phyloP scores from a whole-genome alignment of 64 coral and sea anemone species.

The Cladopsammia gracilis region DNA sequence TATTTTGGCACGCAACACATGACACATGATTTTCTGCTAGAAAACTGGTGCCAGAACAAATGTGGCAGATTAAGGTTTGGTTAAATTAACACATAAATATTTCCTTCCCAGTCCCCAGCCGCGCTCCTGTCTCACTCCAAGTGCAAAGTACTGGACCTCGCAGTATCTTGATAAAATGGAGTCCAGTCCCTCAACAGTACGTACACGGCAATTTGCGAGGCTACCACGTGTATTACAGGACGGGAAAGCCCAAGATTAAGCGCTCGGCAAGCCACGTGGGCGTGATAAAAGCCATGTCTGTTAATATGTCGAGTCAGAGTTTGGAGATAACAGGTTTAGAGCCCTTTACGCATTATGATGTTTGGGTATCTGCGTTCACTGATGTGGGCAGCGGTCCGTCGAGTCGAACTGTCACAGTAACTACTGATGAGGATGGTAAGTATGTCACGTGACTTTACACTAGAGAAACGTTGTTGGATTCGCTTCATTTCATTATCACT shows the following conservation, averaged over 20 bases:
- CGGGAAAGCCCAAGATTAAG: neutral
- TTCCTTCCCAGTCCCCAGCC: constrained; percentile 34
- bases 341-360: constrained; percentile 35
- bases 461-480: neutral
- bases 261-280: constrained; percentile 17
- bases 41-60: too few relatives aligned
- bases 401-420: constrained; percentile 33
- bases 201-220: constrained; percentile 53
- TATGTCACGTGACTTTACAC: neutral
- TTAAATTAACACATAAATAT: neutral
- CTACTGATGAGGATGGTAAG: constrained; percentile 72
- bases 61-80: too few relatives aligned
- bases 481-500: too few relatives aligned
- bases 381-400: constrained; percentile 33
- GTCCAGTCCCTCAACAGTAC: constrained; percentile 36
- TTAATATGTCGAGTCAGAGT: constrained; percentile 20
- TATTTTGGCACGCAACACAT: too few relatives aligned
- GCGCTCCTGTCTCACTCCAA: constrained; percentile 21
- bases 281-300: neutral
- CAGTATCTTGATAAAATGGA: constrained; percentile 69
- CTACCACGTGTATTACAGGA: constrained; percentile 61
- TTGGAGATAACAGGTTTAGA: constrained; percentile 43
- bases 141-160: constrained; percentile 44
- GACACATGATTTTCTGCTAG: too few relatives aligned
- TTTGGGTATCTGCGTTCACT: constrained; percentile 63